Percentiles rank a stretch among this genome's conserved stretches.
Evolutionary conservation across 2,888 invertebrate species (phyloP).

Genomic region (Limnephilus lunatus): DNA sequence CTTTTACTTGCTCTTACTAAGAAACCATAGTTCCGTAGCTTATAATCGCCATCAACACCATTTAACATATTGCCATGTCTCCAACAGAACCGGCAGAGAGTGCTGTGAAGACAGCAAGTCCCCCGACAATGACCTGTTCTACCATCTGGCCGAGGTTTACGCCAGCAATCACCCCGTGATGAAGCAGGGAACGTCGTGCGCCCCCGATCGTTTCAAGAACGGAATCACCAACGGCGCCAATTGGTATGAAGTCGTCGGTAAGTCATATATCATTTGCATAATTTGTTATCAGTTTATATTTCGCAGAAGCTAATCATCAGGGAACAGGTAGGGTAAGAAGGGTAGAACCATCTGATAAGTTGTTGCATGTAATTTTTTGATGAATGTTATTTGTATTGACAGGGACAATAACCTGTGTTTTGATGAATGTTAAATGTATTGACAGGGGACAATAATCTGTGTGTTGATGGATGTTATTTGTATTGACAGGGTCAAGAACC

Average conservation of each 20-base stretch:
- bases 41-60: constrained; percentile 1
- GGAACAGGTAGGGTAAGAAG: no score
- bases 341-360: no score
- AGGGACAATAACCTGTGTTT: no score
- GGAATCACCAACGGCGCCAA: constrained; percentile 95
- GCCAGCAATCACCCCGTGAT: constrained; percentile 86
- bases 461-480: no score
- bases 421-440: no score
- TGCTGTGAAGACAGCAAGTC: constrained; percentile 86
- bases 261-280: constrained; percentile 52
- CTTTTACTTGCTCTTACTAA: not conserved
- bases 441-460: no score
- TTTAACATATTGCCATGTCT: constrained; percentile 52
- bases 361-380: no score
- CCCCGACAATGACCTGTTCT: constrained; percentile 91
- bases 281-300: not conserved
- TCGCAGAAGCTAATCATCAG: not conserved
- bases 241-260: constrained; percentile 92
- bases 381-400: no score
- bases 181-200: constrained; percentile 85
- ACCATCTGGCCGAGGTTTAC: constrained; percentile 86
- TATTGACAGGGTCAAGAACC: no score
- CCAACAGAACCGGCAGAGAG: constrained; percentile 75
- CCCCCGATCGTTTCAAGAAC: constrained; percentile 83
- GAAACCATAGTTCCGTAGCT: not conserved